Percentiles rank a stretch among this genome's conserved stretches.
Conservation (phyloP, 2,113 vertebrate species). For the Salvelinus fontinalis region DNA sequence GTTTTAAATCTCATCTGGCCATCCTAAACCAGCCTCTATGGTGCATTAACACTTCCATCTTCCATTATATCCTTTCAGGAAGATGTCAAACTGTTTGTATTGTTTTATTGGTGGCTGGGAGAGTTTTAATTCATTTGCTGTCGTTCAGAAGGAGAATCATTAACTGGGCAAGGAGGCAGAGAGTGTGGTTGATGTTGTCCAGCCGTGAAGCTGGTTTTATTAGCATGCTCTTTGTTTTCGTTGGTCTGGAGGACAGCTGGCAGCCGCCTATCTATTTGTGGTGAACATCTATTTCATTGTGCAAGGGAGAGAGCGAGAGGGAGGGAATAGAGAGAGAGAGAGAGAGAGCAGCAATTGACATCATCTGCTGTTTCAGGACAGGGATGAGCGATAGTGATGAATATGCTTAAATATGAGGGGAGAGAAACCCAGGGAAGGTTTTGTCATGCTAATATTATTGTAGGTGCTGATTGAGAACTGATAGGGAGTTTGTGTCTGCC, state of each 20-base stretch:
- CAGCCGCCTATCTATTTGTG: slow-evolving; percentile 70
- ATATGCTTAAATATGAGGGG: slow-evolving; percentile 77
- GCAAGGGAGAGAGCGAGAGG: slow-evolving; percentile 53
- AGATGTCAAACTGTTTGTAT: slow-evolving; percentile 62
- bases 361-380: slow-evolving; percentile 64
- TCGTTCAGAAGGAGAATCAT: slow-evolving; percentile 64
- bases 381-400: slow-evolving; percentile 75
- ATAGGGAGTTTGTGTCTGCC: slow-evolving; percentile 42
- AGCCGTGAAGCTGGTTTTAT: slow-evolving; percentile 77
- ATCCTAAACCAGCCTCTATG: slow-evolving; percentile 15
- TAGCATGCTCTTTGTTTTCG: slow-evolving; percentile 71
- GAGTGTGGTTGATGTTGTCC: slow-evolving; percentile 68
- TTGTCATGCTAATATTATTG: slow-evolving; percentile 77
- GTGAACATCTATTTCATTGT: slow-evolving; percentile 73
- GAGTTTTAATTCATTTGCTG: slow-evolving; percentile 64
- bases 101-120: slow-evolving; percentile 75
- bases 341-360: slow-evolving; percentile 64
- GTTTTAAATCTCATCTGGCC: background rate
- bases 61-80: slow-evolving; percentile 65
- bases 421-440: slow-evolving; percentile 62
- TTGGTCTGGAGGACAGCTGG: slow-evolving; percentile 77
- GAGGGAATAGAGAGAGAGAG: slow-evolving; percentile 57
- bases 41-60: slow-evolving; percentile 54
- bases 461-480: slow-evolving; percentile 70
- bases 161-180: slow-evolving; percentile 63